Conservation (phyloP, 1,140 invertebrate genomes). For the Platyscapa corneri region DNA sequence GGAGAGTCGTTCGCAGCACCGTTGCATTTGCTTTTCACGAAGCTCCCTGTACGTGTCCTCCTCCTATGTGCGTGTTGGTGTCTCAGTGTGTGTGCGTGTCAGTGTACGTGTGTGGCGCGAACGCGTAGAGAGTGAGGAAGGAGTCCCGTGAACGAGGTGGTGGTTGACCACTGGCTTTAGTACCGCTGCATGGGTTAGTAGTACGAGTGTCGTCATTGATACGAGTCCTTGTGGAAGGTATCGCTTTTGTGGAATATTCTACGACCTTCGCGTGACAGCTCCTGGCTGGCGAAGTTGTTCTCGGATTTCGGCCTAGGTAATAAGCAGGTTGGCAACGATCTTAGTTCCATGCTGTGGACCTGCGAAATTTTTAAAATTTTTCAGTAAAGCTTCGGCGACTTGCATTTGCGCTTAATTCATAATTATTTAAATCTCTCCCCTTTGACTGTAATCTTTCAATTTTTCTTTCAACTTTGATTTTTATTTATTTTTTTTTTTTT, state of each 20-base stretch:
- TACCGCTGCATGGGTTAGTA: constrained; percentile 78
- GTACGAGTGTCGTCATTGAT: constrained; percentile 83
- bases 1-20: background rate
- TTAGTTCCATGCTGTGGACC: constrained; percentile 77
- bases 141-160: constrained; percentile 29
- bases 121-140: background rate
- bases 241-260: constrained; percentile 87
- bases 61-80: background rate
- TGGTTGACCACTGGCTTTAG: constrained; percentile 56
- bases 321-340: constrained; percentile 79
- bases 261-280: constrained; percentile 76
- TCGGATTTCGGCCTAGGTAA: constrained; percentile 88
- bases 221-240: constrained; percentile 81
- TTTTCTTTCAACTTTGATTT: no score
- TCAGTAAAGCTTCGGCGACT: no score
- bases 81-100: background rate
- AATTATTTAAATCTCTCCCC: no score
- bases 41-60: background rate
- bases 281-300: constrained; percentile 85
- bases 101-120: background rate
- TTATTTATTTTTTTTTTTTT: no score
- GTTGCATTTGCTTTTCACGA: background rate
- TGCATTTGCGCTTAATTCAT: no score
- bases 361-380: constrained; percentile 60
- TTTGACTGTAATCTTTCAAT: no score